These are phyloP conservation scores for Phalacrocorax carbo DNA, from an alignment of 2,113 vertebrate genomes.

Conservation along the genomic window DNA sequence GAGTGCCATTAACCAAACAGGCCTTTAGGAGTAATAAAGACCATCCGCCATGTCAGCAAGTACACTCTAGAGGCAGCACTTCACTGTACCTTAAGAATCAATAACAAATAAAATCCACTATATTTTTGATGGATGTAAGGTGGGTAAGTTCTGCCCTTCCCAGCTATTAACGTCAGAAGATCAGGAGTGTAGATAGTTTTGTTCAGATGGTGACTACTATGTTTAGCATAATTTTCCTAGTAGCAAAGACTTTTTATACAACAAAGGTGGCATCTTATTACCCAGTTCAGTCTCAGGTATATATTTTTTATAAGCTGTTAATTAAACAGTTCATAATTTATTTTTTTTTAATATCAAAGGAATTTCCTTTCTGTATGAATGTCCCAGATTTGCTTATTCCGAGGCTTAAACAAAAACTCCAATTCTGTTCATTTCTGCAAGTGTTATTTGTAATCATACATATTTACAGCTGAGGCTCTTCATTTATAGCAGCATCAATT, in stretches of 20 bases:
- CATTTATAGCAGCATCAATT: slow-evolving; percentile 39
- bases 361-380: slow-evolving; percentile 42
- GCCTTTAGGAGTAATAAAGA: slow-evolving; percentile 72
- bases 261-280: slow-evolving; percentile 60
- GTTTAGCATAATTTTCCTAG: slow-evolving; percentile 59
- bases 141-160: slow-evolving; percentile 47
- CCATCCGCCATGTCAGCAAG: slow-evolving; percentile 65
- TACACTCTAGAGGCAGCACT: slow-evolving; percentile 19
- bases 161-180: slow-evolving; percentile 28
- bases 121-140: not conserved
- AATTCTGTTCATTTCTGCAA: slow-evolving; percentile 49
- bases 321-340: slow-evolving; percentile 66
- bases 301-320: slow-evolving; percentile 58
- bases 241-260: slow-evolving; percentile 59
- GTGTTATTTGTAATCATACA: slow-evolving; percentile 49
- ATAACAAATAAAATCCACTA: slow-evolving; percentile 61
- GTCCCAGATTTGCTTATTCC: slow-evolving; percentile 43
- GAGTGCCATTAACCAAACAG: slow-evolving; percentile 70
- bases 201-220: slow-evolving; percentile 41
- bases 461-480: slow-evolving; percentile 10
- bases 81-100: slow-evolving; percentile 42
- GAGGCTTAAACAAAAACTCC: slow-evolving; percentile 51
- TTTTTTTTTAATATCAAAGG: slow-evolving; percentile 22
- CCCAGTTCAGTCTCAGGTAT: slow-evolving; percentile 33
- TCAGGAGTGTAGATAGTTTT: slow-evolving; percentile 20